Conservation (phyloP, 2,888 invertebrate species). For the Azorinus chamasolen region DNA sequence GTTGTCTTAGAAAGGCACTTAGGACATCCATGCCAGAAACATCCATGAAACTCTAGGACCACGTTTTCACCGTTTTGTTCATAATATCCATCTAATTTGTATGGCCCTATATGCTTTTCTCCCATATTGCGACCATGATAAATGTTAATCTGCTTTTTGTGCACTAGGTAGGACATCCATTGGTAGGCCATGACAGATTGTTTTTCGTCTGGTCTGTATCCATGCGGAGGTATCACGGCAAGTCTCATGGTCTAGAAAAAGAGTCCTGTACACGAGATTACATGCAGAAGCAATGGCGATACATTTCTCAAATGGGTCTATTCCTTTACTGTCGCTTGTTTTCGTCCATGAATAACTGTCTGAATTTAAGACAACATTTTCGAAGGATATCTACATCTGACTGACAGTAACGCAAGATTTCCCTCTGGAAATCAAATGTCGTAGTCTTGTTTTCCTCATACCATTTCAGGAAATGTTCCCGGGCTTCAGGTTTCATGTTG, state of each 20-base stretch:
- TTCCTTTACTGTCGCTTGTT: slow-evolving; percentile 10
- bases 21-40: slow-evolving; percentile 53
- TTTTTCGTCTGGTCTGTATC: slow-evolving; percentile 16
- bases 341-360: neutral
- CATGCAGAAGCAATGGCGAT: slow-evolving; percentile 49
- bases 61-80: slow-evolving; percentile 15
- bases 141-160: slow-evolving; percentile 6
- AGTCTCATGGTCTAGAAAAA: slow-evolving; percentile 13
- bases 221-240: neutral
- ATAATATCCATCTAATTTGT: slow-evolving; percentile 43
- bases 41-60: slow-evolving; percentile 51
- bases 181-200: slow-evolving; percentile 16
- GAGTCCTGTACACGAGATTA: slow-evolving; percentile 32
- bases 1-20: slow-evolving; percentile 34
- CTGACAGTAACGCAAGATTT: slow-evolving; percentile 43
- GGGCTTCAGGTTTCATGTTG: slow-evolving; percentile 50
- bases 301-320: slow-evolving; percentile 36
- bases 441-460: slow-evolving; percentile 29
- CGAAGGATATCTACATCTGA: slow-evolving; percentile 45
- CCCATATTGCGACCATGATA: slow-evolving; percentile 36
- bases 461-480: slow-evolving; percentile 47
- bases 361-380: neutral
- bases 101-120: slow-evolving; percentile 33
- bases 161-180: slow-evolving; percentile 16
- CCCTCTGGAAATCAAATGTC: slow-evolving; percentile 34